Conservation (phyloP, 2,888 invertebrate species). For the Drosophila barbarae region DNA sequence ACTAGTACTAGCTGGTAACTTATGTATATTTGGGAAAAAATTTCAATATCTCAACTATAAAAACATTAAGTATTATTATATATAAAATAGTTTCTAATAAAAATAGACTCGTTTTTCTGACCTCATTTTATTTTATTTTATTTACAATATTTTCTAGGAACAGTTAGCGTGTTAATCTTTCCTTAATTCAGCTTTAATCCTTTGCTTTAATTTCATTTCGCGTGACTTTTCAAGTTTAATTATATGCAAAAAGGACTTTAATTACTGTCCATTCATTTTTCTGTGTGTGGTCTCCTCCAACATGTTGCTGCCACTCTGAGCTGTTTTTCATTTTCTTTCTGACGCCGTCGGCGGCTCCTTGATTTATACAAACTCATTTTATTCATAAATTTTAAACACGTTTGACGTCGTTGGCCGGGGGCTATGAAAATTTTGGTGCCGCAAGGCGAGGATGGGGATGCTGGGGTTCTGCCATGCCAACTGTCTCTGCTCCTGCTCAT, state of each 20-base stretch:
- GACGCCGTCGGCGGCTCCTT: constrained; percentile 39
- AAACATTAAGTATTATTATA: no score
- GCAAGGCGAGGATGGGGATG: constrained; percentile 1
- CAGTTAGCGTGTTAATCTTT: background rate
- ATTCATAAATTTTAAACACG: constrained; percentile 68
- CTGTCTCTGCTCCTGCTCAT: constrained; percentile 10
- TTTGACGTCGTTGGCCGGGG: constrained; percentile 22
- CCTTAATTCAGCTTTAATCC: background rate
- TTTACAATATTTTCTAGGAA: background rate
- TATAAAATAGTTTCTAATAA: background rate
- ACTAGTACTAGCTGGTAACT: no score
- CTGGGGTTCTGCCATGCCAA: constrained; percentile 24
- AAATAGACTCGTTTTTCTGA: no score
- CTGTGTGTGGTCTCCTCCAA: constrained; percentile 32
- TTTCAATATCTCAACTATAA: background rate
- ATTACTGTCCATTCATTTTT: constrained; percentile 12
- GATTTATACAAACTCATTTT: constrained; percentile 71
- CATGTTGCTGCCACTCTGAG: constrained; percentile 36
- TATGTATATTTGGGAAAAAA: background rate
- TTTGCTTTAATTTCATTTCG: background rate
- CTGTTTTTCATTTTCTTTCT: constrained; percentile 53
- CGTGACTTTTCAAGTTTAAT: background rate
- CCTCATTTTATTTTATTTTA: no score
- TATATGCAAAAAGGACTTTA: background rate
- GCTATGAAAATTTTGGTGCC: constrained; percentile 14